A percentile compares a stretch with the other conserved stretches of the same genome.
Evolutionary conservation across 2,888 invertebrate species (phyloP).

Genomic region (Ischnus inquisitorius): DNA sequence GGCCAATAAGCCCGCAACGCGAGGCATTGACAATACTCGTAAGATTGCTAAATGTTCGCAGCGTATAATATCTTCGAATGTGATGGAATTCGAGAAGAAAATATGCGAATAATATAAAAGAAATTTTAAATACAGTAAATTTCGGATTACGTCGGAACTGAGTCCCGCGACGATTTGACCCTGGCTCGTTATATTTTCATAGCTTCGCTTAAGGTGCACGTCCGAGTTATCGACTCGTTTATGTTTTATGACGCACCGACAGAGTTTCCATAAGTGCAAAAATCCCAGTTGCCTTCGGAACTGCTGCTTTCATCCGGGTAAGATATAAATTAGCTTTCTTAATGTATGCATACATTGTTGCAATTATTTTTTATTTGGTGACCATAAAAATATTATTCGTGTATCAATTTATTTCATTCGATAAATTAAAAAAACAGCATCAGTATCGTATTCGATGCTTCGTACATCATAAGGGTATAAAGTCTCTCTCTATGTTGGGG

Average conservation of each 20-base stretch:
- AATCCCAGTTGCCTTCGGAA: not conserved
- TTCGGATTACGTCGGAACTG: slow-evolving; percentile 13
- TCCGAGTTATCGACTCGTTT: slow-evolving; percentile 1
- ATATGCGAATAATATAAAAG: not conserved
- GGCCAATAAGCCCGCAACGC: slow-evolving; percentile 42
- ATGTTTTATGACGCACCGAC: not conserved
- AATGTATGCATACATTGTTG: too few species aligned
- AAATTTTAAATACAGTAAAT: slow-evolving; percentile 5
- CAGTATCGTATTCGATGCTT: too few species aligned
- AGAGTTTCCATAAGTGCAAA: not conserved
- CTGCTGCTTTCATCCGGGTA: not conserved
- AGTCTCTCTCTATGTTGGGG: too few species aligned
- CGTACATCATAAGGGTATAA: too few species aligned
- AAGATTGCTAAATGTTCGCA: slow-evolving; percentile 26
- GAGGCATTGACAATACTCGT: slow-evolving; percentile 50
- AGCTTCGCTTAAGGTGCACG: not conserved
- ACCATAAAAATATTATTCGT: too few species aligned
- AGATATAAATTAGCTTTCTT: too few species aligned
- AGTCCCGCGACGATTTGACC: not conserved
- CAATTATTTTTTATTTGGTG: too few species aligned
- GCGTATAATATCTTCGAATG: slow-evolving; percentile 26
- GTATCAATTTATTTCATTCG: too few species aligned
- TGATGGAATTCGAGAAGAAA: not conserved
- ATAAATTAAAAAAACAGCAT: too few species aligned
- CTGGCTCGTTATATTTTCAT: slow-evolving; percentile 12